phyloP scores from a whole-genome alignment of 2,113 vertebrate species.

The Saguinus midas region DNA sequence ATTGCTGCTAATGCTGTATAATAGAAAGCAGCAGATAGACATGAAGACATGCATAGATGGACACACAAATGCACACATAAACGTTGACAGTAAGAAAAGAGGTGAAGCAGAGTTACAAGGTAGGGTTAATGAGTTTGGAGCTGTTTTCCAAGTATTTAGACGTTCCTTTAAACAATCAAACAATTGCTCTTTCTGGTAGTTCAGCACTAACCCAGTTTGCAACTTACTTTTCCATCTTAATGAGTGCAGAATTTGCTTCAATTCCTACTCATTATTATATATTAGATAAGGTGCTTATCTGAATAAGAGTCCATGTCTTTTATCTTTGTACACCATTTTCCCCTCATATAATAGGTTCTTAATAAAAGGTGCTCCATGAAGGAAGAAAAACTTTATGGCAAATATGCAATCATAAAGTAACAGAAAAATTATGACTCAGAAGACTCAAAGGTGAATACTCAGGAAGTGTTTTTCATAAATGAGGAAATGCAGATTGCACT shows the following conservation, averaged over 20 bases:
- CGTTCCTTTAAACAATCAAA: background rate
- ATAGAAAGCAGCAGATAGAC: background rate
- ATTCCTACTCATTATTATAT: background rate
- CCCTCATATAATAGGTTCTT: background rate
- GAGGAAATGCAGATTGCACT: background rate
- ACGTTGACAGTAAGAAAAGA: background rate
- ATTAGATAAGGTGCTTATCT: background rate
- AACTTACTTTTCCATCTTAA: no score
- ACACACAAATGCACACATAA: background rate
- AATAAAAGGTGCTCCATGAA: background rate
- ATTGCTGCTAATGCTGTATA: background rate
- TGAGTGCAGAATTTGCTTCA: background rate
- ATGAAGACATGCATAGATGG: background rate
- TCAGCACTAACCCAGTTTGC: background rate
- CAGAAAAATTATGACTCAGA: background rate
- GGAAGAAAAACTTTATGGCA: background rate
- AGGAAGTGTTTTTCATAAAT: background rate
- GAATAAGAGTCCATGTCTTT: background rate
- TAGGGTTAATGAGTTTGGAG: background rate
- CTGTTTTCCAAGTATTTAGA: background rate
- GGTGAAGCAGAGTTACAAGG: background rate
- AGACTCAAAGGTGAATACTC: background rate
- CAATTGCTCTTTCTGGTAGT: background rate
- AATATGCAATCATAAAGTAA: background rate
- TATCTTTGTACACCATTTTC: background rate